Conservation (phyloP, 2,888 invertebrate genomes). For the Steinernema hermaphroditum region DNA sequence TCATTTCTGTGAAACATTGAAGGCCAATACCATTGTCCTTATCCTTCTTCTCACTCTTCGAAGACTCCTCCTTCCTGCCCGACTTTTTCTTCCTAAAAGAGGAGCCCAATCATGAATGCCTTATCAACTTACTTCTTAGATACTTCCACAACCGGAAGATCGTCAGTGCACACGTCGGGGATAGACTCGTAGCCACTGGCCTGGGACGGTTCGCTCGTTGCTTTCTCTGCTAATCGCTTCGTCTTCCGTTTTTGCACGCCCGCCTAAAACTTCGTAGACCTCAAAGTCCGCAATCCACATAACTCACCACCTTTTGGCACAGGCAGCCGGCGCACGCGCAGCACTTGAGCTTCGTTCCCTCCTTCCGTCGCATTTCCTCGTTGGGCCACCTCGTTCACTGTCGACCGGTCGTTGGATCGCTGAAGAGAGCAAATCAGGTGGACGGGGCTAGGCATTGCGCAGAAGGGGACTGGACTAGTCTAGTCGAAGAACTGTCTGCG, state of each 20-base stretch:
- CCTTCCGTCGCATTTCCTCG: neutral
- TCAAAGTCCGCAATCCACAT: neutral
- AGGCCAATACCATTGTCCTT: no score
- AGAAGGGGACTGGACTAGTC: no score
- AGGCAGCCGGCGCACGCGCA: neutral
- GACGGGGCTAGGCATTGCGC: no score
- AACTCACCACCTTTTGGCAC: neutral
- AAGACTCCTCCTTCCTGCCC: no score
- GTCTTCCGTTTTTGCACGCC: neutral
- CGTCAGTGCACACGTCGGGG: neutral
- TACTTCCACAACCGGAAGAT: neutral
- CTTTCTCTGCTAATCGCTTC: neutral
- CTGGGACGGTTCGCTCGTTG: neutral
- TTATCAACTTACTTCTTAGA: neutral
- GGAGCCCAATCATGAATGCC: no score
- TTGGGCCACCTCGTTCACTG: neutral
- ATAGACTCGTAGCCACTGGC: conserved; percentile 3
- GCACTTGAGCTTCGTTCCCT: neutral
- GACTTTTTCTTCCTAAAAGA: no score
- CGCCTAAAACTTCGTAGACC: neutral
- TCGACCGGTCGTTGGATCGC: no score
- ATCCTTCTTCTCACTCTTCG: no score
- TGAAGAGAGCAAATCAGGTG: no score
- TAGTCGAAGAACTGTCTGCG: no score
- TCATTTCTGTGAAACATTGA: no score